phyloP scores from a whole-genome alignment of 2,888 invertebrate genomes.

The Aphelenchoides bicaudatus region DNA sequence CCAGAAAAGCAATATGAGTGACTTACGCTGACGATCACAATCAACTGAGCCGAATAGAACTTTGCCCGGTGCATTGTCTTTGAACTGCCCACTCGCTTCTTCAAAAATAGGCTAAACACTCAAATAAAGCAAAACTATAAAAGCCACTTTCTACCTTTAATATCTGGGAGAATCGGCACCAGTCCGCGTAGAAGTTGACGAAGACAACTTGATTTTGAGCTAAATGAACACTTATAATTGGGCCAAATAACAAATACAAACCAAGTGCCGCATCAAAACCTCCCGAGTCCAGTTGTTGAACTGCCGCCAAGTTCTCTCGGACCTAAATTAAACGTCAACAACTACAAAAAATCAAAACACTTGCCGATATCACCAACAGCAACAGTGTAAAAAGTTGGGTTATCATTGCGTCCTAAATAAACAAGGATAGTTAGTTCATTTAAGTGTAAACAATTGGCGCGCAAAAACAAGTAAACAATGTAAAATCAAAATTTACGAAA shows the following conservation, averaged over 20 bases:
- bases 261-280: background rate
- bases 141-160: no score
- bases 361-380: no score
- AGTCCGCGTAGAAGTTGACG: slow-evolving; percentile 98
- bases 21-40: slow-evolving; percentile 82
- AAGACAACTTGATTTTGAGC: slow-evolving; percentile 83
- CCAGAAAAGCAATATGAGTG: background rate
- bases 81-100: slow-evolving; percentile 83
- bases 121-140: no score
- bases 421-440: no score
- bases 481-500: no score
- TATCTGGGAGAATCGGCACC: slow-evolving; percentile 97
- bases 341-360: slow-evolving; percentile 1
- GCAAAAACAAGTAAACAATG: no score
- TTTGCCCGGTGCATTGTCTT: slow-evolving; percentile 66
- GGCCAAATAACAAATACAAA: background rate
- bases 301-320: background rate
- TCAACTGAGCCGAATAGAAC: slow-evolving; percentile 94
- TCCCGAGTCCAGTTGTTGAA: background rate
- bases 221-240: slow-evolving; percentile 29
- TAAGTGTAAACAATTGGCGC: no score
- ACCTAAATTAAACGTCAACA: background rate
- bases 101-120: slow-evolving; percentile 95
- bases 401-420: no score
- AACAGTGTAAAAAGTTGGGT: no score